Evolutionary conservation across 2,797 vertebrate genomes (phyloP).

Genomic region (Pipistrellus nathusii): DNA sequence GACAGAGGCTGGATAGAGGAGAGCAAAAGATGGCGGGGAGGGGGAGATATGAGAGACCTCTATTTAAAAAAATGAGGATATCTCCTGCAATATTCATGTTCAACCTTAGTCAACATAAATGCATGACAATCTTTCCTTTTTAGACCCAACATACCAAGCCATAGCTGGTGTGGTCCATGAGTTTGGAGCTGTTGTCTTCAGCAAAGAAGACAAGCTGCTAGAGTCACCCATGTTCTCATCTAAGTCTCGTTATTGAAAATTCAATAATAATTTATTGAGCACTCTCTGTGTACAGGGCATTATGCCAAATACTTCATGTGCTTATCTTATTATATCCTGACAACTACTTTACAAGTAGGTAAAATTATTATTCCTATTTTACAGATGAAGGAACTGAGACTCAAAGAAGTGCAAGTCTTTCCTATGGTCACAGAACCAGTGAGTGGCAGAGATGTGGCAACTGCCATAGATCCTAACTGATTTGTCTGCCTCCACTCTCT

Average conservation of each 20-base stretch:
- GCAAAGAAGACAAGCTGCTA: neutral
- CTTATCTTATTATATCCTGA: constrained; percentile 42
- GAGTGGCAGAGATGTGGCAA: neutral
- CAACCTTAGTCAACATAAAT: neutral
- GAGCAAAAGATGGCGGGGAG: neutral
- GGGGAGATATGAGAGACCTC: neutral
- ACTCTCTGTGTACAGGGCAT: neutral
- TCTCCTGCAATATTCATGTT: neutral
- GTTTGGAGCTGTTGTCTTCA: constrained; percentile 12
- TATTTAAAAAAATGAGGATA: neutral
- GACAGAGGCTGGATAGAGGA: neutral
- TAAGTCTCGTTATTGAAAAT: neutral
- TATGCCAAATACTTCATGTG: neutral
- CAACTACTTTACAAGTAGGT: constrained; percentile 13
- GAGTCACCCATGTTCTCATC: neutral
- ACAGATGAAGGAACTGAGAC: constrained; percentile 48
- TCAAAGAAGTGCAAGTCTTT: constrained; percentile 18
- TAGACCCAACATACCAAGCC: neutral
- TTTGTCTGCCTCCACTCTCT: neutral
- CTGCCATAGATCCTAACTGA: neutral
- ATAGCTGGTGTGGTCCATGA: neutral
- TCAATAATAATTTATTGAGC: neutral
- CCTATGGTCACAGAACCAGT: constrained; percentile 15
- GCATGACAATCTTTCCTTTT: neutral
- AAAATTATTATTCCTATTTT: constrained; percentile 33